Base-by-base conservation (phyloP, 2,888 invertebrate genomes). In the Odontomyia ornata region DNA sequence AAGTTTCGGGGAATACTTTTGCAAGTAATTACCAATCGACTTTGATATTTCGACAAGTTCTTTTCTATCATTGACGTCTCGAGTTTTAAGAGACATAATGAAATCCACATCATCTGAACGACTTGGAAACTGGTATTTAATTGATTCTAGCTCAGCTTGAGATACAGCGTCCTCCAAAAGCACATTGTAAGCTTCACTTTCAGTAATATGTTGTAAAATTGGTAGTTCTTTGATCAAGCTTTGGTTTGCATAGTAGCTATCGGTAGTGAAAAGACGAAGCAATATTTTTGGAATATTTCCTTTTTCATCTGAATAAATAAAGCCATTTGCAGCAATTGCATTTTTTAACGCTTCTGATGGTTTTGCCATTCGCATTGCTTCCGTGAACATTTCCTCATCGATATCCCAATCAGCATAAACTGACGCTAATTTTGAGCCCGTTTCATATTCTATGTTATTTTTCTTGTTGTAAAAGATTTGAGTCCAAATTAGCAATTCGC, bases 271-370 rank as follows among this genome's bases (percentile, higher is more conserved):
- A 65, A 93, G 85, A 82, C 93, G 89, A 1, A 88, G 86, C 80
- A 94, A 85, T 65, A 92, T 88, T 81, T 87, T 85, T 79, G 88
- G 86, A 46, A 92, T 84, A 83, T 91, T 86, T 13, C 85, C 85
- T 36, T 86, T 85, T 83, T 94, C 93, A 76, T 87, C 86, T 15
- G 88, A 86, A 78, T 89, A 88, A 75, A 93, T 91, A 81, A 92
- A 88, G 0, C 93, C 93, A 81, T 90, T 82, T 0, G 78, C 77
- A 0, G 84, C 85, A 78, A 86, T 85, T 52, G 81, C 82, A 78
- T 86, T 85, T 5, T 84, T 81, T 1, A 86, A 77, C 0, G 81
- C 78, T 65, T 85, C 84, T 7, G 82, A 81, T 0, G 84, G 83
- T 43, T 80, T 56, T 21, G 85, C 65, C 5, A 82, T 81, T 25